A percentile compares a stretch with the other conserved stretches of the same genome.
Conservation (phyloP, 2,888 invertebrate genomes). For the Dexiosoma caninum region DNA sequence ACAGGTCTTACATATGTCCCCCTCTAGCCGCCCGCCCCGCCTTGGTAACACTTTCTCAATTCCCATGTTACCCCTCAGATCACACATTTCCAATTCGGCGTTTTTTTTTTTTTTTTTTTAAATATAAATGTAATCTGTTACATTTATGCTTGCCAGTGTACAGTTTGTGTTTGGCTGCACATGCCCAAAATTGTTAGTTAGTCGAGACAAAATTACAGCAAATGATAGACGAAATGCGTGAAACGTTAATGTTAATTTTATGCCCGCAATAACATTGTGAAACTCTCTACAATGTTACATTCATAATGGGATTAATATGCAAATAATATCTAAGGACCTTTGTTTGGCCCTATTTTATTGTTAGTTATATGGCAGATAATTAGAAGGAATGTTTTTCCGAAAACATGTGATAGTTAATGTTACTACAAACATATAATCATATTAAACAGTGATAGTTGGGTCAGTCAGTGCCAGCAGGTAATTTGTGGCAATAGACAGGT, state of each 20-base stretch:
- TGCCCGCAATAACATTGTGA: slow-evolving; percentile 22
- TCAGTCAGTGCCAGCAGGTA: slow-evolving; percentile 7
- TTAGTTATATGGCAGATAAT: slow-evolving; percentile 55
- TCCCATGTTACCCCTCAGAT: no score
- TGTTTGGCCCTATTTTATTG: slow-evolving; percentile 52
- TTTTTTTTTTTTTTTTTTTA: no score
- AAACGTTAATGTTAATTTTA: slow-evolving; percentile 26
- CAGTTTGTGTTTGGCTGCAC: no score
- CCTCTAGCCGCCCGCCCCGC: no score
- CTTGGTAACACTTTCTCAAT: no score
- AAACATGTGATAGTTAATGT: slow-evolving; percentile 2
- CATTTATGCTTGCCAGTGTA: neutral
- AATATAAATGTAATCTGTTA: no score
- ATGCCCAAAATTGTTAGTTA: neutral
- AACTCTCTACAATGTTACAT: slow-evolving; percentile 2
- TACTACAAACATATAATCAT: neutral
- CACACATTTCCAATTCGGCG: no score
- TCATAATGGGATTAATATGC: slow-evolving; percentile 54
- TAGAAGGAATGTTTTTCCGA: slow-evolving; percentile 39
- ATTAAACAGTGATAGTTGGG: no score
- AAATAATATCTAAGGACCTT: slow-evolving; percentile 45
- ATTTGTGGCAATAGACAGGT: slow-evolving; percentile 34
- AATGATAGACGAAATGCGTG: slow-evolving; percentile 45
- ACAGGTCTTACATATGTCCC: no score
- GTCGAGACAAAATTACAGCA: slow-evolving; percentile 35